phyloP scores from a whole-genome alignment of 1,140 invertebrate species.

The Hylyphantes graminicola region DNA sequence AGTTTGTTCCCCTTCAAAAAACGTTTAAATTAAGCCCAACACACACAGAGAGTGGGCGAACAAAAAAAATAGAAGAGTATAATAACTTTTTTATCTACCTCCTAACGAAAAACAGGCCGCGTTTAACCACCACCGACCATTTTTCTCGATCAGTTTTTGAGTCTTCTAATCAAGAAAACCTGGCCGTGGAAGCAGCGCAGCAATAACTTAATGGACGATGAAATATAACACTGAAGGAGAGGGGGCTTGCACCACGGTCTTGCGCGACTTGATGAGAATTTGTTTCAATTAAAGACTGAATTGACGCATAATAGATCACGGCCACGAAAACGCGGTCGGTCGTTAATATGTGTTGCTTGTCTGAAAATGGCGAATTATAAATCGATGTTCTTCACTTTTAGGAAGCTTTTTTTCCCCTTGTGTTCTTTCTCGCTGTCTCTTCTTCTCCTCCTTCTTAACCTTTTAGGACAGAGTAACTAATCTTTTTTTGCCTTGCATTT shows the following conservation, averaged over 20 bases:
- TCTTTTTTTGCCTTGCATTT: conserved; percentile 16
- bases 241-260: background rate
- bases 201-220: conserved; percentile 61
- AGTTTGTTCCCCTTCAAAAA: conserved; percentile 55
- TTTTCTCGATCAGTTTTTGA: conserved; percentile 56
- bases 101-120: conserved; percentile 58
- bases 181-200: conserved; percentile 41
- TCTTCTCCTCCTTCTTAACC: conserved; percentile 9
- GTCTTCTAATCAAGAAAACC: conserved; percentile 57
- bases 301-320: conserved; percentile 58
- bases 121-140: conserved; percentile 47
- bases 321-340: conserved; percentile 3
- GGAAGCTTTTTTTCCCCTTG: conserved; percentile 22
- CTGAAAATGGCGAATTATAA: conserved; percentile 54
- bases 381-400: conserved; percentile 34
- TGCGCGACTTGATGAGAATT: conserved; percentile 56
- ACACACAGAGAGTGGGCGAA: background rate
- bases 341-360: conserved; percentile 60
- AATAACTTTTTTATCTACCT: conserved; percentile 56
- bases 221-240: conserved; percentile 54
- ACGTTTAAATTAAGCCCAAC: conserved; percentile 56
- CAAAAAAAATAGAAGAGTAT: conserved; percentile 37
- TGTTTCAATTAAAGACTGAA: conserved; percentile 60
- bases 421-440: conserved; percentile 14
- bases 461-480: conserved; percentile 49